Evolutionary conservation across 2,797 vertebrate genomes (phyloP), one percentile per base, ranked within the genome.

Genomic region (Sphenodon punctatus): DNA sequence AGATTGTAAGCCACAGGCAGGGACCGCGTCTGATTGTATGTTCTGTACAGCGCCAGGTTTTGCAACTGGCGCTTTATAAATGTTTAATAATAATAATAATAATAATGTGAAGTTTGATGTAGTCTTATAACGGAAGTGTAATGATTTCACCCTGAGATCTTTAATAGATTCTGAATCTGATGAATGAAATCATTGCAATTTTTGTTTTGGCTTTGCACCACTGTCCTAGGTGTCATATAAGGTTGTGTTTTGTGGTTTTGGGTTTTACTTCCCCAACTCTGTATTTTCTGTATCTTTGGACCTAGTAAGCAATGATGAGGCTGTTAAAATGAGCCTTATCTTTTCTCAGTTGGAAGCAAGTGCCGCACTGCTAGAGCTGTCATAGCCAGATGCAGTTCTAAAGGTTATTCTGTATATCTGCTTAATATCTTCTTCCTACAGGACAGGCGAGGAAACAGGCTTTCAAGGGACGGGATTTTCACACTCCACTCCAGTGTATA

Each of bases 41-140:
- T n/a, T n/a, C n/a, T n/a, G n/a, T n/a, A n/a, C n/a, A n/a, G n/a
- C n/a, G n/a, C n/a, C n/a, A n/a, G n/a, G n/a, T n/a, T n/a, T n/a
- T n/a, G n/a, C n/a, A n/a, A n/a, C n/a, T n/a, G n/a, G n/a, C n/a
- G n/a, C n/a, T n/a, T n/a, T n/a, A n/a, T n/a, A n/a, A n/a, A n/a
- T n/a, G n/a, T n/a, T n/a, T n/a, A n/a, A n/a, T n/a, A n/a, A n/a
- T n/a, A n/a, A n/a, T n/a, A 61, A 73, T 64, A 83, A 87, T n/a
- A n/a, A n/a, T n/a, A n/a, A n/a, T n/a, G 70, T 23, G 53, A 73
- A 89, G 74, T 89, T 78, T 86, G 86, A 84, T 67, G 82, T 89
- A 80, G 88, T 92, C 82, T 27, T 72, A 36, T 65, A 88, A 82
- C 75, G 88, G 84, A 91, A 87, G 58, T 46, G 79, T 79, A 77